Base-by-base conservation (phyloP, 1,140 invertebrate genomes). In the Forficula auricularia region DNA sequence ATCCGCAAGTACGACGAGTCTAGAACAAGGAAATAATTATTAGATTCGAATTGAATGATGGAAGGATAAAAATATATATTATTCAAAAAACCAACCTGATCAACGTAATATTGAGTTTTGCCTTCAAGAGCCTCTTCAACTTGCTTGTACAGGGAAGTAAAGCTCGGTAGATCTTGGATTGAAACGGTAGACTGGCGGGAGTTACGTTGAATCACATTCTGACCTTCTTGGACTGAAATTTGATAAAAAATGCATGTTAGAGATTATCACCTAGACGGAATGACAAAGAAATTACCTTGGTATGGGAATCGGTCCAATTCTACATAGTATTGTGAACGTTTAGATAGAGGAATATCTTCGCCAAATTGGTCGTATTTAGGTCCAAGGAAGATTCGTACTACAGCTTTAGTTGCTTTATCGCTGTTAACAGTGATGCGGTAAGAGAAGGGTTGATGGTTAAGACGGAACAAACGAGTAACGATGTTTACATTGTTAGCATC, bases 101-200 rank as follows among this genome's bases (percentile, higher is more conserved):
- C 49, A 6, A 51, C 40, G 36, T 47, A 35, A 43, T 50, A 48
- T 43, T 42, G 19, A 16, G 57, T 53, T 0, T 45, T 49, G 8
- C 45, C 52, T 3, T 57, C 50, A 3, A 63, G 38, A 2, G 57
- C 52, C 10, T 57, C 57, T 1, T 50, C 39, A 0, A 64, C 16
- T 15, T 52, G 55, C 14, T 50, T 55, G 40, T 56, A 52, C 18
- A 58, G 52, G 1, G 55, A 42, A n/a, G 57, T 51, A 38, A 57
- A 60, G 1, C 55, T 53, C 19, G 55, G 51, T 9, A 48, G 49
- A 7, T 62, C 57, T 2, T 55, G 46, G 0, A 53, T 48, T 0
- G 53, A 45, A 44, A 64, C 60, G 44, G 51, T 56, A 9, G 59
- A 63, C 9, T 64, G 57, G n/a, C 51, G 48, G 20, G 64, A 66